Evolutionary conservation across 2,797 vertebrate genomes (phyloP), one percentile per base, ranked within the genome.

Genomic region (Poecilia wingei): DNA sequence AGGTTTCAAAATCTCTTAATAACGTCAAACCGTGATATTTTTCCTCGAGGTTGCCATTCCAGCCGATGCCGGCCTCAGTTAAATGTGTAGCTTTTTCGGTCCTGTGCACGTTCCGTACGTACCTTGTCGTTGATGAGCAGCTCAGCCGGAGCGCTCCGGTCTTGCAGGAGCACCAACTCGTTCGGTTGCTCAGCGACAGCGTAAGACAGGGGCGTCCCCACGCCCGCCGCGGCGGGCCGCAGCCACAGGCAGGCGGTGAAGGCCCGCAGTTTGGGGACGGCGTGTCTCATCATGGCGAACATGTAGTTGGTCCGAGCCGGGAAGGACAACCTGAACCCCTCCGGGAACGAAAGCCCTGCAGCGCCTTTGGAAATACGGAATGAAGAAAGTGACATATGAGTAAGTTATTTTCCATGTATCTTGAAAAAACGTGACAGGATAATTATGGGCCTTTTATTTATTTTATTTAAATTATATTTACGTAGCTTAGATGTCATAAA

Each of bases 61-160:
- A 25, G 22, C 39, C 6, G 9, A 25, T 41, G 18, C 64, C 20
- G 4, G 4, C 36, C 36, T 12, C 41, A 3, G 68, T 45, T 45
- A 16, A 25, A 45, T 14, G 25, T 14, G 45, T 4, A 13, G 2
- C 2, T 1, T 28, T 70, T 43, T 22, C 0, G 39, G 13, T 22
- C 12, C 5, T 31, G 39, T 69, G 12, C 1, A 2, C 3, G 13
- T n/a, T 43, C 18, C 20, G 76, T 86, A 98, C 98, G 77, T 87
- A 98, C 98, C 97, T 99, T 98, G 92, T 99, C 97, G 1, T 99
- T 98, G 91, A 99, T 94, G 78, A 99, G 97, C 87, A 99, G 95
- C 92, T 99, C 98, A 76, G 97, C 89, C 10, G 97, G 97, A 9
- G 97, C 96, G 0, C 94, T 95, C 55, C 97, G 96, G 20, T 98